Base-by-base conservation (phyloP, 2,888 invertebrate genomes). In the Cylindroiulus punctatus region DNA sequence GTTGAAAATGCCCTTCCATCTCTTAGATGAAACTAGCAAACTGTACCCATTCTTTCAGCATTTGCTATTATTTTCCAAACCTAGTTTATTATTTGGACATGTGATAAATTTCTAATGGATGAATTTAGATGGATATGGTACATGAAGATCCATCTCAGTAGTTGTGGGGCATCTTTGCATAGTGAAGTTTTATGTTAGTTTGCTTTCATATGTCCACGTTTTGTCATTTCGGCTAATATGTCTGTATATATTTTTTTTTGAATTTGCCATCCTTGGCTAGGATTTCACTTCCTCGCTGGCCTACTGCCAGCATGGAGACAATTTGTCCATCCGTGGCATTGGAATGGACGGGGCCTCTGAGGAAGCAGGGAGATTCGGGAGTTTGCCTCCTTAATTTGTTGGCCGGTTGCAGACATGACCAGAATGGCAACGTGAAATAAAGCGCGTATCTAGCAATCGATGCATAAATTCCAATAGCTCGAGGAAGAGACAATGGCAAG, bases 201-300 rank as follows among this genome's bases (percentile, higher is more conserved):
- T 12, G 17, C 47, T 47, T 17, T 12, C 17, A 47, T 47, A 4
- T 17, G 17, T 47, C 47, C 47, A 12, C 47, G 17, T 47, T 47
- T 47, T 47, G 47, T 47, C 12, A 47, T 47, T 47, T 19, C 17
- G 19, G 47, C 47, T 47, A 47, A 47, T 47, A 47, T 47, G 14
- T 14, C 47, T 19, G 47, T 19, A 17, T 12, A 17, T 12, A 5
- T 7, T 10, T 14, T 47, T 47, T 47, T 47, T 47, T 47, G 14
- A 17, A 4, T 7, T 40, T 40, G 40, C 5, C 40, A 8, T 40
- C 40, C 40, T 40, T 40, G 5, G 40, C 40, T 47, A 12, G 14
- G 47, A 47, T 47, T 47, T 47, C 47, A 47, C 47, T 47, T 47
- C 47, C 47, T 47, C 47, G 47, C 47, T 47, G 47, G 47, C 47